Evolutionary conservation across 2,888 invertebrate species (phyloP).

Genomic region (Ormyrus nitidulus): DNA sequence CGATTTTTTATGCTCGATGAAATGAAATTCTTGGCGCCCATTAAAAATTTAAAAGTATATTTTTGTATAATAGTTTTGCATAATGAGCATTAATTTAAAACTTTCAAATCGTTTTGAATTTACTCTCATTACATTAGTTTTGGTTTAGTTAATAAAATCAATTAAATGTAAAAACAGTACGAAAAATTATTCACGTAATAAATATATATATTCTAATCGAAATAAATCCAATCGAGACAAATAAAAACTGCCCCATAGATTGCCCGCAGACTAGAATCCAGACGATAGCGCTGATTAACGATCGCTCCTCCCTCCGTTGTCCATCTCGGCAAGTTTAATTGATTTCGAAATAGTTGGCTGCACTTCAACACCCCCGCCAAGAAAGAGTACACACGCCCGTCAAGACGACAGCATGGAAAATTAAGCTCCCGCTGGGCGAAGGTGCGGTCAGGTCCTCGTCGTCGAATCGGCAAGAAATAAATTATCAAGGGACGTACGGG

Average conservation of each 20-base stretch:
- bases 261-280: not conserved
- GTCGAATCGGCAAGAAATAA: constrained; percentile 73
- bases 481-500: constrained; percentile 63
- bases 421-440: constrained; percentile 59
- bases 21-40: too few relatives aligned
- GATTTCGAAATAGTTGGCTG: constrained; percentile 70
- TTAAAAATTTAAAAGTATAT: too few relatives aligned
- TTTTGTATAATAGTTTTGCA: too few relatives aligned
- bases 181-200: too few relatives aligned
- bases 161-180: too few relatives aligned
- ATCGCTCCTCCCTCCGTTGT: not conserved
- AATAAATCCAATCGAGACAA: too few relatives aligned
- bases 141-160: too few relatives aligned
- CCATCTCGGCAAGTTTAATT: constrained; percentile 61
- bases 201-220: too few relatives aligned
- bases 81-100: too few relatives aligned
- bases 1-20: too few relatives aligned
- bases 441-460: constrained; percentile 64
- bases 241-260: not conserved
- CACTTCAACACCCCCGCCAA: not conserved
- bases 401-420: constrained; percentile 57
- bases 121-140: too few relatives aligned
- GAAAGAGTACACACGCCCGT: not conserved
- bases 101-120: too few relatives aligned
- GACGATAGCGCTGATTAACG: constrained; percentile 45